Conservation (phyloP, 2,113 vertebrate genomes). For the Motacilla alba region DNA sequence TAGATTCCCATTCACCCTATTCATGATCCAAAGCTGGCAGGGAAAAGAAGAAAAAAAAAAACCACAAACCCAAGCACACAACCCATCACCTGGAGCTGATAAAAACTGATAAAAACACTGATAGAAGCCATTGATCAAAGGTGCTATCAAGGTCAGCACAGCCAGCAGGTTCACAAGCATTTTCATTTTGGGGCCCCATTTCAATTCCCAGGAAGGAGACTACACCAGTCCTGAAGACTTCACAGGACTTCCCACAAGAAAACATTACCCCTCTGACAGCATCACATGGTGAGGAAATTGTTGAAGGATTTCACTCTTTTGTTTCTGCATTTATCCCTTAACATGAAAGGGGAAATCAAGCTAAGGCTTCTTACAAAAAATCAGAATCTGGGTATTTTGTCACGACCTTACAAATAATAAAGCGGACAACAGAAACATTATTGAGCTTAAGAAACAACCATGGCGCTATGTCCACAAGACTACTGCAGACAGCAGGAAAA, state of each 20-base stretch:
- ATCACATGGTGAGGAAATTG: background rate
- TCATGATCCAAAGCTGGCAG: background rate
- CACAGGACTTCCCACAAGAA: background rate
- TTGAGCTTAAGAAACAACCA: background rate
- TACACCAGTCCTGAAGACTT: background rate
- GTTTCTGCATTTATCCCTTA: background rate
- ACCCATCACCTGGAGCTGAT: background rate
- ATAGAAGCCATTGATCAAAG: background rate
- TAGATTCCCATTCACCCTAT: background rate
- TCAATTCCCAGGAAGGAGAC: background rate
- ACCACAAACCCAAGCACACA: background rate
- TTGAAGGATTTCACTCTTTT: background rate
- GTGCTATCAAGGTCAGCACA: background rate
- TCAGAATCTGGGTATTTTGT: background rate
- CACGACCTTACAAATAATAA: background rate
- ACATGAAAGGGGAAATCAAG: background rate
- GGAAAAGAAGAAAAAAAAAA: accelerated
- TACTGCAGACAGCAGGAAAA: background rate
- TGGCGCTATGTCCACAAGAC: background rate
- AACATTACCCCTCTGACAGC: background rate
- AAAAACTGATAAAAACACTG: too few species aligned
- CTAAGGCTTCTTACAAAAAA: background rate
- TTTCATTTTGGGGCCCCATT: background rate
- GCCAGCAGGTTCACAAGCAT: background rate
- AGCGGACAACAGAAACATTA: background rate